Conservation (phyloP, 2,888 invertebrate genomes). For the Augiades crinisus region DNA sequence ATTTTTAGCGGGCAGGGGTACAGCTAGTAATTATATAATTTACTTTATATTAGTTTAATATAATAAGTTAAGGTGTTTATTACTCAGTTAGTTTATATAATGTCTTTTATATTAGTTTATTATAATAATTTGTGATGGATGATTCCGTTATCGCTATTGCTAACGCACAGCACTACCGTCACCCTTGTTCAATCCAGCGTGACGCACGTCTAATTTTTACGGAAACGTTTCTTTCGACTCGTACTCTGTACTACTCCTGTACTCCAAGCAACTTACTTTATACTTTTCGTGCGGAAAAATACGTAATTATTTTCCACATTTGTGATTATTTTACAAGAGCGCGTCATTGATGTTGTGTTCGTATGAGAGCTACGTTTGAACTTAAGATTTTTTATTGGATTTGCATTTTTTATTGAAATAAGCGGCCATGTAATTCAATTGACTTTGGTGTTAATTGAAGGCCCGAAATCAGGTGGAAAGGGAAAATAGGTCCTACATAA, state of each 20-base stretch:
- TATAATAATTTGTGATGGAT: too few species aligned
- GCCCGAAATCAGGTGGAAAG: too few species aligned
- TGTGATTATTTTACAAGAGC: conserved; percentile 20
- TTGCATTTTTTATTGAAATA: too few species aligned
- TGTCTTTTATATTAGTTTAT: too few species aligned
- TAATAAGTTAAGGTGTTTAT: too few species aligned
- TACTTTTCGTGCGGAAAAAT: conserved; percentile 26
- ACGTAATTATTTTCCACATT: conserved; percentile 23
- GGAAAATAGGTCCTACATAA: too few species aligned
- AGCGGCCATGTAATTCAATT: too few species aligned
- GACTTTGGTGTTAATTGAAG: too few species aligned
- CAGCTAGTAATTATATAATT: too few species aligned
- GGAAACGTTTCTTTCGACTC: conserved; percentile 55
- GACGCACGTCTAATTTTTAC: conserved; percentile 59
- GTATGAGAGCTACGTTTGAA: background rate
- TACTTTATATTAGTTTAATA: too few species aligned
- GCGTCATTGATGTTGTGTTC: background rate
- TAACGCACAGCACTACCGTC: conserved; percentile 38
- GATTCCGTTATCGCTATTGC: conserved; percentile 30
- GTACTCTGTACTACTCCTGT: background rate
- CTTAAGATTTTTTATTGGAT: background rate
- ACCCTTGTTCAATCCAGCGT: conserved; percentile 57
- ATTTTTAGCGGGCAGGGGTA: too few species aligned
- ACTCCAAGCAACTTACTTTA: conserved; percentile 25
- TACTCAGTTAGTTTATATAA: too few species aligned